phyloP scores from a whole-genome alignment of 2,888 invertebrate species.

The Cheilosia scutellata region DNA sequence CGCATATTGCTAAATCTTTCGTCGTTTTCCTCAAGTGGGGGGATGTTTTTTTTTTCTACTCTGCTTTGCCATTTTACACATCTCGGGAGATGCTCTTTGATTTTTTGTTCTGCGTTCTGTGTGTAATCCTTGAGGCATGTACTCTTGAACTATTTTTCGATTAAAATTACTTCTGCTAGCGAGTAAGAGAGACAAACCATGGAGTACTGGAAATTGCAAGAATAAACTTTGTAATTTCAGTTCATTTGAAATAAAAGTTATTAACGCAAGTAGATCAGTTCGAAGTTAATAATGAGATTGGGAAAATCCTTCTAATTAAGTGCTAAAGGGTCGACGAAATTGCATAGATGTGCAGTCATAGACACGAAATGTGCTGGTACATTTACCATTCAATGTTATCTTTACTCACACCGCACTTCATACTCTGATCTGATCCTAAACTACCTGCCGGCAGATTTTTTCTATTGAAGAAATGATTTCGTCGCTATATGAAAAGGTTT shows the following conservation, averaged over 20 bases:
- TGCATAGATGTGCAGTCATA: too few species aligned
- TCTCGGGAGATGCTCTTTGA: neutral
- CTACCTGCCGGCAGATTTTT: too few species aligned
- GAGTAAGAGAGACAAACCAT: neutral
- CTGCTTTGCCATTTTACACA: conserved; percentile 7
- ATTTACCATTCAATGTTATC: too few species aligned
- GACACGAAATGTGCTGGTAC: too few species aligned
- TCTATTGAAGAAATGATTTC: too few species aligned
- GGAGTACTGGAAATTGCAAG: neutral
- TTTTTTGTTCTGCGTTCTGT: neutral
- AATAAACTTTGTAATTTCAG: neutral
- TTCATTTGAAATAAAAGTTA: conserved; percentile 2
- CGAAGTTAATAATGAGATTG: neutral
- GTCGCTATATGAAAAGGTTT: too few species aligned
- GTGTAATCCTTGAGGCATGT: neutral
- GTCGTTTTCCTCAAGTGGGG: conserved; percentile 7
- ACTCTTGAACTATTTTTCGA: conserved; percentile 55
- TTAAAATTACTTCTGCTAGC: conserved; percentile 58
- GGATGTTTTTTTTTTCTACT: neutral
- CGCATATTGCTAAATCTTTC: conserved; percentile 58
- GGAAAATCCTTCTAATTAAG: neutral
- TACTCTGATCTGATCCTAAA: too few species aligned
- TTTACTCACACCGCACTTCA: too few species aligned
- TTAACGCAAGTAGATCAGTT: neutral
- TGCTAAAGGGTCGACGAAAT: neutral